Conservation (phyloP, 2,113 vertebrate species). For the Python bivittatus region DNA sequence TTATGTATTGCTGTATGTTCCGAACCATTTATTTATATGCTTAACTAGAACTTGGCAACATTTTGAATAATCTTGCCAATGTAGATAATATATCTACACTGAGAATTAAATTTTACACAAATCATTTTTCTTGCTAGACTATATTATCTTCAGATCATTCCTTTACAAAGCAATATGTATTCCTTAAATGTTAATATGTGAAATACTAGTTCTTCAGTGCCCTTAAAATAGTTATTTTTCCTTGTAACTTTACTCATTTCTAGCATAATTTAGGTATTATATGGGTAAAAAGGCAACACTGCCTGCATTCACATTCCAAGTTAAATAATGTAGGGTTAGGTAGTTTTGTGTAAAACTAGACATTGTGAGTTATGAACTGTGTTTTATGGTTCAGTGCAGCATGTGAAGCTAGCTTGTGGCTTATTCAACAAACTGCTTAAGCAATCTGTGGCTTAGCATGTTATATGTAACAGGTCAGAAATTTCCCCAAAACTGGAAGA, state of each 20-base stretch:
- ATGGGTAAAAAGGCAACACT: not conserved
- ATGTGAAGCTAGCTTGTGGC: not conserved
- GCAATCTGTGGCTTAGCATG: not conserved
- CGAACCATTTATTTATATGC: slow-evolving; percentile 14
- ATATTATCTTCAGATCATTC: not conserved
- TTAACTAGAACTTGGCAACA: not conserved
- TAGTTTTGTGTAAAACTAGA: not conserved
- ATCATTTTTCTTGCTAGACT: not conserved
- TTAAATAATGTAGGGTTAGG: not conserved
- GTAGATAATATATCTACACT: not conserved
- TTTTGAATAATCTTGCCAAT: not conserved
- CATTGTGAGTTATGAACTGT: not conserved
- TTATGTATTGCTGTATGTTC: slow-evolving; percentile 12
- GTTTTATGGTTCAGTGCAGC: not conserved
- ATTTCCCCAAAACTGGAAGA: no score
- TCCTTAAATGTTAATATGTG: not conserved
- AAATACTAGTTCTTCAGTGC: not conserved
- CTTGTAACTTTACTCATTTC: not conserved
- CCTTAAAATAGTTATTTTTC: not conserved
- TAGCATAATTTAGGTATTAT: not conserved
- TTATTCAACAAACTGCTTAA: not conserved
- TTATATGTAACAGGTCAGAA: not conserved
- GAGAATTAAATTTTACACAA: not conserved
- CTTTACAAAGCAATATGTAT: not conserved
- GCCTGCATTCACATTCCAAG: not conserved